Evolutionary conservation across 64 coral and sea anemone genomes (phyloP).

Genomic region (Dendronephthya gigantea): DNA sequence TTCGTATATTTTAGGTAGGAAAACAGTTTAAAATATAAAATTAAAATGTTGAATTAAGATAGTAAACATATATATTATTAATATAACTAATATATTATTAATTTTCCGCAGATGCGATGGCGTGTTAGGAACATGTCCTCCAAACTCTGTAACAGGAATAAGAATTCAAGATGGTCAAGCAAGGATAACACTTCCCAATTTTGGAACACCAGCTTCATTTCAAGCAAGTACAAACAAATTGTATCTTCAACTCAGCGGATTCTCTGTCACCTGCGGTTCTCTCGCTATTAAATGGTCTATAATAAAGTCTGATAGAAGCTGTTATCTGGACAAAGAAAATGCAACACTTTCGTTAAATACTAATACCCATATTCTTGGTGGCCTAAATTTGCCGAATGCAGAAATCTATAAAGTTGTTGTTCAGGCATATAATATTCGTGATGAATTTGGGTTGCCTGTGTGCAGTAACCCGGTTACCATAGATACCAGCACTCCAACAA

Average conservation of each 20-base stretch:
- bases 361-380: not conserved
- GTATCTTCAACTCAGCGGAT: constrained; percentile 15
- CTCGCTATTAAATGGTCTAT: constrained; percentile 48
- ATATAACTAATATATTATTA: too few species aligned
- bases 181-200: not conserved
- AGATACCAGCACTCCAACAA: constrained; percentile 58
- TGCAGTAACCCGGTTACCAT: constrained; percentile 60
- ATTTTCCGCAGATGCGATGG: not conserved
- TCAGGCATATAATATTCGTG: constrained; percentile 4
- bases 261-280: not conserved
- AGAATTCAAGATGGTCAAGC: not conserved
- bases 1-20: too few species aligned
- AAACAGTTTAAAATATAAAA: too few species aligned
- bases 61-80: too few species aligned
- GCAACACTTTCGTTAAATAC: not conserved
- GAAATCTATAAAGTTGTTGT: constrained; percentile 56
- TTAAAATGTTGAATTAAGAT: too few species aligned
- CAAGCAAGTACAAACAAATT: not conserved
- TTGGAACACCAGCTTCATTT: not conserved
- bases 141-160: not conserved
- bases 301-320: not conserved
- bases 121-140: not conserved
- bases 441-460: constrained; percentile 23
- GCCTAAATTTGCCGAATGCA: not conserved
- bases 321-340: not conserved